phyloP scores from a whole-genome alignment of 2,113 vertebrate genomes.

The Onychostruthus taczanowskii region DNA sequence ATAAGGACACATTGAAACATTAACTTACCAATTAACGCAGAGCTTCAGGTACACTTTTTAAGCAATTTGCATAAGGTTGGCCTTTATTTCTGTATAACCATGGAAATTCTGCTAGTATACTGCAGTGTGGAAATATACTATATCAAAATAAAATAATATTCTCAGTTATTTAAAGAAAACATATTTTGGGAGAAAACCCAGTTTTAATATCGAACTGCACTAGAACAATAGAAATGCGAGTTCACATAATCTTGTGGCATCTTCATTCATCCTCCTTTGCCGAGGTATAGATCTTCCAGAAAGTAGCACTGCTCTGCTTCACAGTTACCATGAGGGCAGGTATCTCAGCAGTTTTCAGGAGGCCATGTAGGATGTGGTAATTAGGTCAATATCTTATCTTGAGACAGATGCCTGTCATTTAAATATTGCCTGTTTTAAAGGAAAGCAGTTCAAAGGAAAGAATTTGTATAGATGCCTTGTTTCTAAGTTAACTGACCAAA shows the following conservation, averaged over 20 bases:
- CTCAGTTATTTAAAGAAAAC: background rate
- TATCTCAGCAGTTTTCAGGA: background rate
- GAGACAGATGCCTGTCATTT: background rate
- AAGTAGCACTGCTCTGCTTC: background rate
- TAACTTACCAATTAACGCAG: background rate
- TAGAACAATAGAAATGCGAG: background rate
- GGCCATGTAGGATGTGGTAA: background rate
- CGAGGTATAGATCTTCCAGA: background rate
- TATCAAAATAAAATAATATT: background rate
- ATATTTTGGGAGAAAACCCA: background rate
- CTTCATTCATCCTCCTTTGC: background rate
- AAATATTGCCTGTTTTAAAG: background rate
- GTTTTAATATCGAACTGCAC: background rate
- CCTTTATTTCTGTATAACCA: background rate
- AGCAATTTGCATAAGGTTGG: background rate
- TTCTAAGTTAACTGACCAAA: background rate
- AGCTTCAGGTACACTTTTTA: background rate
- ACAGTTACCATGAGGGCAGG: background rate
- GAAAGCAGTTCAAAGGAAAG: background rate
- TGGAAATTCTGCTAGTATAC: background rate
- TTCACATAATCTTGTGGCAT: background rate
- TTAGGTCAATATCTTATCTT: background rate
- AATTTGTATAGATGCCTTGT: background rate
- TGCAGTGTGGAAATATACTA: background rate
- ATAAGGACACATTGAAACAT: background rate